Evolutionary conservation across 64 coral and sea anemone species (phyloP).

Genomic region (Pocillopora verrucosa): DNA sequence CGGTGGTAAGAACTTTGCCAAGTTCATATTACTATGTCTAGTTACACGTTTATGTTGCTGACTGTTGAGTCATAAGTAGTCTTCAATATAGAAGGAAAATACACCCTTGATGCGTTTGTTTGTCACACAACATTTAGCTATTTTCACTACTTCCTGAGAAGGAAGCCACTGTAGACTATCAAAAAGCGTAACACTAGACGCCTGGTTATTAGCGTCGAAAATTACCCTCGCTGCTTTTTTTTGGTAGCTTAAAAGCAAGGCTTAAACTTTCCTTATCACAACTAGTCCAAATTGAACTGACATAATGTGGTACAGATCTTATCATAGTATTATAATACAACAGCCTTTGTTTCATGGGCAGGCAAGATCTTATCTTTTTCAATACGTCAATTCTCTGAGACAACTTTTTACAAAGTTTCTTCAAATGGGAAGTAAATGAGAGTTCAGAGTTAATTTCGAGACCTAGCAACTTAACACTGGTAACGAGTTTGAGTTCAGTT

Average conservation of each 20-base stretch:
- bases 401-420: background rate
- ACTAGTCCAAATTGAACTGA: background rate
- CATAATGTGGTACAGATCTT: background rate
- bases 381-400: background rate
- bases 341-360: background rate
- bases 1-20: too few relatives aligned
- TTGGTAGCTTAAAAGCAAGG: slow-evolving; percentile 28
- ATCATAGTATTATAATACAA: background rate
- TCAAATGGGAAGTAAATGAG: background rate
- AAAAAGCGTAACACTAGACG: slow-evolving; percentile 31
- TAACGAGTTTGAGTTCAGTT: slow-evolving; percentile 28
- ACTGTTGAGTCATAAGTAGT: background rate
- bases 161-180: slow-evolving; percentile 19
- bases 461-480: background rate
- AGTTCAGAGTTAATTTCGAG: background rate
- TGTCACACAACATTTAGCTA: background rate
- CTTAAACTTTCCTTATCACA: slow-evolving; percentile 18
- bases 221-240: slow-evolving; percentile 38
- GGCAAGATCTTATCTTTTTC: background rate
- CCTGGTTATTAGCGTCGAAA: slow-evolving; percentile 23
- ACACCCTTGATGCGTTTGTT: too few relatives aligned
- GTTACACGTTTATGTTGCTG: background rate
- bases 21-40: background rate
- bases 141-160: slow-evolving; percentile 13
- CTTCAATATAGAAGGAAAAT: too few relatives aligned